phyloP scores from a whole-genome alignment of 2,113 vertebrate genomes.

The Climacteris rufus region DNA sequence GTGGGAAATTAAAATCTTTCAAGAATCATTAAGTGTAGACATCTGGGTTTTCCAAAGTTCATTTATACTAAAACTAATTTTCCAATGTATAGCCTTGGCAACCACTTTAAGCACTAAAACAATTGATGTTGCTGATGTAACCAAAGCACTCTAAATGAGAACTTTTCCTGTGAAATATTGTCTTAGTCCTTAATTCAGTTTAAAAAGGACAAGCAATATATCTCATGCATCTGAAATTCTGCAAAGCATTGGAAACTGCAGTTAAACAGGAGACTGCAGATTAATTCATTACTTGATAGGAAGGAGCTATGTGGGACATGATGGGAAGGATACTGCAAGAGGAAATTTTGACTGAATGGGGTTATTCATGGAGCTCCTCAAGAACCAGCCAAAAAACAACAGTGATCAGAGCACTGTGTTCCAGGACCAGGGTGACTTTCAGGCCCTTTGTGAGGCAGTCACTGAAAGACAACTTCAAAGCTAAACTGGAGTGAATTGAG shows the following conservation, averaged over 20 bases:
- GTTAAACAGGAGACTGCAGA: background rate
- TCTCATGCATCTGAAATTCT: background rate
- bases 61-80: slow-evolving; percentile 6
- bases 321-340: background rate
- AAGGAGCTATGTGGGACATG: background rate
- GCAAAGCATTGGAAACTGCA: background rate
- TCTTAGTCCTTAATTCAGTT: background rate
- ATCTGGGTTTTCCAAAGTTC: background rate
- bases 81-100: background rate
- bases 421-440: background rate
- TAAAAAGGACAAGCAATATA: background rate
- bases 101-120: background rate
- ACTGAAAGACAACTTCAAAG: background rate
- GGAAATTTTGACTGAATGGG: background rate
- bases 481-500: background rate
- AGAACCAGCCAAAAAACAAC: background rate
- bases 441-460: background rate
- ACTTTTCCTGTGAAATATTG: background rate
- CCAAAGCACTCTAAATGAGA: background rate
- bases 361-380: background rate
- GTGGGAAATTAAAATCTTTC: slow-evolving; percentile 3
- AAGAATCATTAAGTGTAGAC: background rate
- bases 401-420: background rate
- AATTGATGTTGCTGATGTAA: background rate
- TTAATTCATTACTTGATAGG: background rate